Conservation (phyloP, 2,113 vertebrate genomes). For the Beaufortia kweichowensis region DNA sequence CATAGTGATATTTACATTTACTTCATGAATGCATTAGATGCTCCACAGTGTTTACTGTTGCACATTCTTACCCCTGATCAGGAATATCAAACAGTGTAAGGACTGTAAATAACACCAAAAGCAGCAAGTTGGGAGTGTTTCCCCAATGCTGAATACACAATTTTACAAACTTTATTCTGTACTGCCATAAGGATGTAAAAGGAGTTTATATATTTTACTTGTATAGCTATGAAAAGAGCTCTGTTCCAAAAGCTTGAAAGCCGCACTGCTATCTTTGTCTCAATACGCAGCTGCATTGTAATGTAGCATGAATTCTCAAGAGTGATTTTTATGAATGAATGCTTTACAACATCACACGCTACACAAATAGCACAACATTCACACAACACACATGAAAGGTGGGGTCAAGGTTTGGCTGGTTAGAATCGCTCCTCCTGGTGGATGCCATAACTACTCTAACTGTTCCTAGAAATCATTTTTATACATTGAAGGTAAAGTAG, state of each 20-base stretch:
- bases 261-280: too few species aligned
- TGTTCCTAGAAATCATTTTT: too few species aligned
- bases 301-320: neutral
- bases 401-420: too few species aligned
- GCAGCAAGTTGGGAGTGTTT: neutral
- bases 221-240: neutral
- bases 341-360: neutral
- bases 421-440: too few species aligned
- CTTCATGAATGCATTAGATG: neutral
- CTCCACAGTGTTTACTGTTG: neutral
- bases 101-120: neutral
- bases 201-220: neutral
- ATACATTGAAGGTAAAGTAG: too few species aligned
- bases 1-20: neutral
- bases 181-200: neutral
- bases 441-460: too few species aligned
- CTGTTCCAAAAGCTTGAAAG: neutral
- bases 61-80: too few species aligned
- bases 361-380: neutral
- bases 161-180: neutral
- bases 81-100: neutral
- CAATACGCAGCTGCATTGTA: neutral
- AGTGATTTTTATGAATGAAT: neutral
- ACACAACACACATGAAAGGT: neutral
- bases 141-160: neutral